Base-by-base conservation (phyloP, 2,888 invertebrate species). In the Antitype chi region DNA sequence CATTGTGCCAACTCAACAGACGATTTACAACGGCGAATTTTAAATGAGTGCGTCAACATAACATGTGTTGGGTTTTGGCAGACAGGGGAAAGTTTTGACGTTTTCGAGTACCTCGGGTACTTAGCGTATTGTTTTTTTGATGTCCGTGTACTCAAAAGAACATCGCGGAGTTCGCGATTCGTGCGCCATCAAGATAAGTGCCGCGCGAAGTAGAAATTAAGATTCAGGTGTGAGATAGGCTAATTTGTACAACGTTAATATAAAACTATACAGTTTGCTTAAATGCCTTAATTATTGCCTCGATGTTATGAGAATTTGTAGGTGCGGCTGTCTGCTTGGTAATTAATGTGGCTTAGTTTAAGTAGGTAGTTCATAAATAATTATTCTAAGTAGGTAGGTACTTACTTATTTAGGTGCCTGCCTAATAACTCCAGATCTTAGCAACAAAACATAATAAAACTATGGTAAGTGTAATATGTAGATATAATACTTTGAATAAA, bases 1-100 rank as follows among this genome's bases (percentile, higher is more conserved):
- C 94, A 92, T 90, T 89, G 85, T 92, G 94, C 92, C 94, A 93
- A 89, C 90, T 88, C 86, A 82, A 86, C 87, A 85, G 81, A 85
- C 86, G 83, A 89, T 89, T 87, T 87, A 87, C 85, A 87, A 87
- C 85, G 81, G 79, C 82, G 86, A 89, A 88, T 90, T 89, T 91
- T 88, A 90, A 90, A 90, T 86, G 82, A 85, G 80, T 85, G 77
- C 81, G 87, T 86, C 82, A 74, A 88, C 86, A 84, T 81, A 74
- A 88, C 86, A 84, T 81, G 74, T 86, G 85, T 84, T 82, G 60
- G 67, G 64, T 83, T 57, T 83, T 73, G 81, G 75, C 60, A 71
- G 69, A 76, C 80, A 69, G 72, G 78, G 62, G 80, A 85, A 89
- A 88, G 85, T 86, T 89, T 84, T 74, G 80, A 88, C 70, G 79